Conservation (phyloP, 1,140 invertebrate species). For the Leptopilina boulardi region DNA sequence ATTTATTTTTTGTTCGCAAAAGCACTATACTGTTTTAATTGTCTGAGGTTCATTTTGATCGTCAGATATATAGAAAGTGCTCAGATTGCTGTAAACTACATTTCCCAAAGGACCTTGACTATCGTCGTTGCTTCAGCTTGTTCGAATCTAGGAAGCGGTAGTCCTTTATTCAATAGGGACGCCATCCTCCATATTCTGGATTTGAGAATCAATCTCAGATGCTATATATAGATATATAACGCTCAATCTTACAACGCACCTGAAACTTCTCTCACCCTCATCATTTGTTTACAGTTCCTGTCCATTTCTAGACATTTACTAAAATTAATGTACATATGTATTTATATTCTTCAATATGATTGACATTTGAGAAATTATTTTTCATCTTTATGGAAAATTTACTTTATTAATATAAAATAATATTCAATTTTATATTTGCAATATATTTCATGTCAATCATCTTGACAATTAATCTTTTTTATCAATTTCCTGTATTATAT, state of each 20-base stretch:
- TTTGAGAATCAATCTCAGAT: constrained; percentile 21
- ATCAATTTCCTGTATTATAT: too few species aligned
- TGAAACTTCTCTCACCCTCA: constrained; percentile 15
- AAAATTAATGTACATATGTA: neutral
- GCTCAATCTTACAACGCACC: constrained; percentile 18
- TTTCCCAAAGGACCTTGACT: constrained; percentile 25
- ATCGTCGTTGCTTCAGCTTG: constrained; percentile 29
- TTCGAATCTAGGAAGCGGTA: neutral
- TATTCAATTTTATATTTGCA: too few species aligned
- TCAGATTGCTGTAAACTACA: too few species aligned
- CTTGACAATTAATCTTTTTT: too few species aligned
- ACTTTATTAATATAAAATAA: too few species aligned
- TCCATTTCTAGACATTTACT: neutral
- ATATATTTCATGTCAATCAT: too few species aligned
- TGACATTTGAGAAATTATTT: too few species aligned
- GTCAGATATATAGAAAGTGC: too few species aligned
- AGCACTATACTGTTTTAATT: neutral
- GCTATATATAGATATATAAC: neutral
- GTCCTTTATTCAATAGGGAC: constrained; percentile 26
- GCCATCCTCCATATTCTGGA: constrained; percentile 32
- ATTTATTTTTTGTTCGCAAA: constrained; percentile 5
- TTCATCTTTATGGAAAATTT: too few species aligned
- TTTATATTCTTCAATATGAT: too few species aligned
- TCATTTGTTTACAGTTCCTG: neutral
- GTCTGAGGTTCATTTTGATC: neutral